phyloP scores from a whole-genome alignment of 2,113 vertebrate species.

The Alouatta palliata region DNA sequence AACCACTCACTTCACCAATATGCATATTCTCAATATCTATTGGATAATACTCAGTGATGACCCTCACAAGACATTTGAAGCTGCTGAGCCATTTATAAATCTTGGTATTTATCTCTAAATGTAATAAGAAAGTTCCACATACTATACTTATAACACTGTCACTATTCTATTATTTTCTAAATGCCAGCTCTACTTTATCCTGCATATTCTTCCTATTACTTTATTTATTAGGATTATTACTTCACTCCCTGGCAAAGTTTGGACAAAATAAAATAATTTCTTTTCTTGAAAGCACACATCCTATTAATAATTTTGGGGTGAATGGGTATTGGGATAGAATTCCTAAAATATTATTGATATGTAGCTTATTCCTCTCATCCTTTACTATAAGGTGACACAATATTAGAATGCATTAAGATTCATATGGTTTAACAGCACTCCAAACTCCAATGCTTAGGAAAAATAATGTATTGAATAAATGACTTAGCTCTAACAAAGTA shows the following conservation, averaged over 20 bases:
- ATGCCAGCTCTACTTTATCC: background rate
- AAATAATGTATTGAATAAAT: constrained; percentile 5
- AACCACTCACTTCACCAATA: background rate
- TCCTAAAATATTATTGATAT: background rate
- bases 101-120: background rate
- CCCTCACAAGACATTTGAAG: background rate
- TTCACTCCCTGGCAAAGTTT: constrained; percentile 4
- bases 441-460: background rate
- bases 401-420: background rate
- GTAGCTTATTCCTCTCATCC: background rate
- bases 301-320: background rate
- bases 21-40: background rate
- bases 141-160: background rate
- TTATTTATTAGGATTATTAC: background rate
- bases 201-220: background rate
- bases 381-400: background rate
- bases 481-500: background rate
- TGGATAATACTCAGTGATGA: background rate
- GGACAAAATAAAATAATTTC: background rate
- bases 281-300: background rate
- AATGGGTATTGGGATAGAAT: background rate
- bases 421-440: background rate
- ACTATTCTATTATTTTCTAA: background rate
- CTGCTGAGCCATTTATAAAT: background rate
- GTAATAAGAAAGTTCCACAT: background rate